Percentiles rank a stretch among this genome's conserved stretches.
Conservation (phyloP, 2,797 vertebrate genomes). For the Columba guinea region DNA sequence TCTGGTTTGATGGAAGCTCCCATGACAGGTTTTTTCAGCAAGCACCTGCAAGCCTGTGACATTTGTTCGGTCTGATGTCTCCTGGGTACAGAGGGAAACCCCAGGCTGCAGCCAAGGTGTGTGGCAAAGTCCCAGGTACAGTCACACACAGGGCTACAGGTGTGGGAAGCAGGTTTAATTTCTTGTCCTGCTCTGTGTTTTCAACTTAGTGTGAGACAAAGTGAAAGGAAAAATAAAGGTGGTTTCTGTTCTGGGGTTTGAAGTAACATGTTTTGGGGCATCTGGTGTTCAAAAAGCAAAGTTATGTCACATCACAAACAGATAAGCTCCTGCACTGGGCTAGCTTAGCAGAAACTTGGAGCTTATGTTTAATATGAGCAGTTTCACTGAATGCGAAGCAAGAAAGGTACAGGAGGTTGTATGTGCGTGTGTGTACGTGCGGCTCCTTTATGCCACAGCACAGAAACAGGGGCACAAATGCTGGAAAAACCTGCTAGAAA, state of each 20-base stretch:
- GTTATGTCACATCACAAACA: background rate
- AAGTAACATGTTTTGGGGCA: background rate
- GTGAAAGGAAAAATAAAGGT: background rate
- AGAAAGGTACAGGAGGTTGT: background rate
- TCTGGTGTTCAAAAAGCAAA: background rate
- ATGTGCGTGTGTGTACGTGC: no score
- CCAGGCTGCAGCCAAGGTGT: background rate
- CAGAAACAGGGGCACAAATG: background rate
- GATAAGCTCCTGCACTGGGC: background rate
- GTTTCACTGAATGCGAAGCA: background rate
- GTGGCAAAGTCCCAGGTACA: background rate
- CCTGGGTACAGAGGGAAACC: background rate
- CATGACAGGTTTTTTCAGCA: accelerated
- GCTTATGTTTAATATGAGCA: accelerated
- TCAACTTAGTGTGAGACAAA: slow-evolving; percentile 18
- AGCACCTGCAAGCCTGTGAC: background rate
- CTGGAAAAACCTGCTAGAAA: background rate
- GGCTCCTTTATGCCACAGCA: background rate
- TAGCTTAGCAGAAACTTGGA: background rate
- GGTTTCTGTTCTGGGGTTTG: background rate
- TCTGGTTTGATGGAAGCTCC: background rate
- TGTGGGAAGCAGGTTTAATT: background rate
- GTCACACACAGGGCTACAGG: background rate
- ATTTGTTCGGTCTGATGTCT: background rate
- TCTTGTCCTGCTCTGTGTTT: slow-evolving; percentile 44